Evolutionary conservation across 1,140 invertebrate genomes (phyloP), one percentile per base, ranked within the genome.

Genomic region (Monochamus saltuarius): DNA sequence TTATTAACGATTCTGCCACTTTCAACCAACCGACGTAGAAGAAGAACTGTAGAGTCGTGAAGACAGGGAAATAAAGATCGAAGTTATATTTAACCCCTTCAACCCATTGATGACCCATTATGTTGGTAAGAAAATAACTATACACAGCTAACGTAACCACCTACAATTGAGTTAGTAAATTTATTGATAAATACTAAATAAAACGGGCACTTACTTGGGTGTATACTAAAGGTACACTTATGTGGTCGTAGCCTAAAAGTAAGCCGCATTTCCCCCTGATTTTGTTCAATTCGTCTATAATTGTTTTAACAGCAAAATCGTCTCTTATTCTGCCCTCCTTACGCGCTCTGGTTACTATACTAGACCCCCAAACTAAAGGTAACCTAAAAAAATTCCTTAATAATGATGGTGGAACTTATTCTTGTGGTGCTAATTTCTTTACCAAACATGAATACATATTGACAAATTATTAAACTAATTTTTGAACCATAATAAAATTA

Each of bases 11-110:
- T 75, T 94, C 91, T 0, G 90, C 90, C 35, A 93, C 90, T 81
- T 95, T 95, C 19, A 95, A 77, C 92, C 92, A 95, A n/a, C 92
- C 92, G 84, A 94, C 90, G 71, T 94, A 95, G 77, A 92, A 91
- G 73, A 90, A 89, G 69, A 93, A 92, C 69, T 91, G 83, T 40
- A 95, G 78, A 0, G 90, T 87, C 1, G 89, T 92, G 73, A 96
- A 96, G 64, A 95, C 79, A 0, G 94, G 94, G 72, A 97, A 88
- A 73, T 94, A 95, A 7, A 93, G 80, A 70, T 91, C 89, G 53
- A 90, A 84, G 39, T 69, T 72, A 4, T 65, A 42, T 34, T 72
- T 43, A 47, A 77, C 70, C 59, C 83, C 75, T 77, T 89, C 56
- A 1, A 93, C 79, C 85, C 89, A 94, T 72, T 95, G 92, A 59